Conservation (phyloP, 2,113 vertebrate genomes). For the Coptodon rendalli region DNA sequence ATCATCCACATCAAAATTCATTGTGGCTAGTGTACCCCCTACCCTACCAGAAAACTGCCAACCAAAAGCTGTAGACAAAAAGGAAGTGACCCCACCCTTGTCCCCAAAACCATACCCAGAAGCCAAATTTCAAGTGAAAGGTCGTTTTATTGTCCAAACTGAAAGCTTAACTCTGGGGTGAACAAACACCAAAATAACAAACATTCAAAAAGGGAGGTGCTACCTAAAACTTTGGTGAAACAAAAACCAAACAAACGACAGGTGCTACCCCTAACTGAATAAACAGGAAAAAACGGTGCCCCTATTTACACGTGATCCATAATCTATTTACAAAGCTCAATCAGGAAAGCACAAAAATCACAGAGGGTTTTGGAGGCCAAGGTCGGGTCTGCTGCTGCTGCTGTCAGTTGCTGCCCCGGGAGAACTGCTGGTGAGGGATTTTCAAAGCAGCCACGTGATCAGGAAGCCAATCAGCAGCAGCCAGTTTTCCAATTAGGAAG, state of each 20-base stretch:
- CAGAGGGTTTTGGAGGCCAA: neutral
- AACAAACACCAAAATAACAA: neutral
- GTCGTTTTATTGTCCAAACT: neutral
- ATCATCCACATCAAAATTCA: neutral
- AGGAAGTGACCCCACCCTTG: neutral
- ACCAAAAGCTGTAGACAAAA: neutral
- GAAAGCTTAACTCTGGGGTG: neutral
- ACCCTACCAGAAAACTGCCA: neutral
- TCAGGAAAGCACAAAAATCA: neutral
- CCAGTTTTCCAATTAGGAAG: neutral
- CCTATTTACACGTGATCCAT: neutral
- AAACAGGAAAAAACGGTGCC: neutral
- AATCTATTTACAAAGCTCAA: neutral
- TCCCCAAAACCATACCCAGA: neutral
- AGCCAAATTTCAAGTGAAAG: neutral
- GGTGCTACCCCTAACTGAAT: neutral
- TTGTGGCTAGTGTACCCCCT: neutral
- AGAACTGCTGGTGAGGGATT: neutral
- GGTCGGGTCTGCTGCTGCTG: neutral
- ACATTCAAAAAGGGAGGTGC: neutral
- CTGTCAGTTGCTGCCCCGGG: neutral
- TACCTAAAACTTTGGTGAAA: neutral
- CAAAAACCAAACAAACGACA: neutral
- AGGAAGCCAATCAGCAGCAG: neutral
- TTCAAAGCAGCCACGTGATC: neutral